A percentile compares a stretch with the other conserved stretches of the same genome.
These are phyloP conservation scores for Chaetodon trifasciatus DNA, from an alignment of 2,797 vertebrate genomes.

Conservation along the genomic window DNA sequence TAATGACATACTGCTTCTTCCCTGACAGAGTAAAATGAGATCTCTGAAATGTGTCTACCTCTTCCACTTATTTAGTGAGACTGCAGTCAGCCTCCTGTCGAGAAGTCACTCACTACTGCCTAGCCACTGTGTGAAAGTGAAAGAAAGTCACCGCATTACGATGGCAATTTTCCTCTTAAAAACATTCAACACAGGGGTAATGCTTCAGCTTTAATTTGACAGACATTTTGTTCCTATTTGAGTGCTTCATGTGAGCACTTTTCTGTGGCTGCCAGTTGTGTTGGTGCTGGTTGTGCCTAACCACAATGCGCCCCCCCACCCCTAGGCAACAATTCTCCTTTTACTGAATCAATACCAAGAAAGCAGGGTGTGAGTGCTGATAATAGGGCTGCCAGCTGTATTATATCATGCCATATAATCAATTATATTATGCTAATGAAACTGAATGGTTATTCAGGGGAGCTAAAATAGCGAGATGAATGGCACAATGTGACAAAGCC, in stretches of 20 bases:
- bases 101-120: constrained; percentile 46
- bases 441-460: constrained; percentile 24
- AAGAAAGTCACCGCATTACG: constrained; percentile 22
- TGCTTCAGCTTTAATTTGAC: constrained; percentile 39
- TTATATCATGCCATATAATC: background rate
- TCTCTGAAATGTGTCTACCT: constrained; percentile 57
- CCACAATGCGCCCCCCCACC: background rate
- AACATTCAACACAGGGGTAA: constrained; percentile 17
- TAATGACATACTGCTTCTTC: constrained; percentile 40
- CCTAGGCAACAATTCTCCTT: constrained; percentile 27
- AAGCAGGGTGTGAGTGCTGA: constrained; percentile 24
- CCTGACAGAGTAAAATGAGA: constrained; percentile 66
- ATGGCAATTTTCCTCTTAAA: constrained; percentile 34
- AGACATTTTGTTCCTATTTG: constrained; percentile 44
- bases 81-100: constrained; percentile 56
- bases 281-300: constrained; percentile 6
- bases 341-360: constrained; percentile 46
- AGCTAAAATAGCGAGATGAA: constrained; percentile 53
- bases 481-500: constrained; percentile 80
- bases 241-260: constrained; percentile 14
- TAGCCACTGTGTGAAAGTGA: constrained; percentile 22
- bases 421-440: constrained; percentile 38
- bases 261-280: constrained; percentile 10
- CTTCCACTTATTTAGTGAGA: constrained; percentile 58
- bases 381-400: constrained; percentile 51